Evolutionary conservation across 2,113 vertebrate species (phyloP).

Genomic region (Cyphomyrus discorhynchus): DNA sequence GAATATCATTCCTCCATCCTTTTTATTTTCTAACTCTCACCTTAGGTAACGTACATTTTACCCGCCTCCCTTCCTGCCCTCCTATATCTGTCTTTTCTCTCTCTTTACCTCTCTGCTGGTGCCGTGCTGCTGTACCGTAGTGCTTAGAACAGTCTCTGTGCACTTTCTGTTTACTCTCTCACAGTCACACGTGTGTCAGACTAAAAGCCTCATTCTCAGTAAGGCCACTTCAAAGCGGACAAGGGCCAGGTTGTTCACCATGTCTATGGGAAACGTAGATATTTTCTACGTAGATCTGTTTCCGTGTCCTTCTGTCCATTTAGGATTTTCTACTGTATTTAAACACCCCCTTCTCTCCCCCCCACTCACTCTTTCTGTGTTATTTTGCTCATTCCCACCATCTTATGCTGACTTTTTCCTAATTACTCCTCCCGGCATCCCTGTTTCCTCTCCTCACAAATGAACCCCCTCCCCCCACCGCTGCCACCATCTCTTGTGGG

Average conservation of each 20-base stretch:
- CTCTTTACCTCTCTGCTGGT: conserved; percentile 30
- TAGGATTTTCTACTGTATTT: conserved; percentile 44
- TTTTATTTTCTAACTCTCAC: conserved; percentile 43
- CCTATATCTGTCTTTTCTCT: conserved; percentile 25
- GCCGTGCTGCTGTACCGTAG: conserved; percentile 40
- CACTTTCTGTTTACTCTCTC: conserved; percentile 8
- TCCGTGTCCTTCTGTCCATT: not conserved
- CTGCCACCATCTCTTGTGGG: not conserved
- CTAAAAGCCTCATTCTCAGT: conserved; percentile 37
- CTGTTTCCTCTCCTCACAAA: conserved; percentile 27
- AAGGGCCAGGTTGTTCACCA: conserved; percentile 25
- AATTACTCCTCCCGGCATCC: conserved; percentile 36
- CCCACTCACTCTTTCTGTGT: conserved; percentile 51
- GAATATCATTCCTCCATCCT: conserved; percentile 54
- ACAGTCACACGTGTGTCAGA: conserved; percentile 10
- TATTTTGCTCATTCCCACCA: conserved; percentile 34
- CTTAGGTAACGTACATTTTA: conserved; percentile 33
- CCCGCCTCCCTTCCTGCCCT: conserved; percentile 28
- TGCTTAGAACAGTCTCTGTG: conserved; percentile 34
- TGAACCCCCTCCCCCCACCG: conserved; percentile 11
- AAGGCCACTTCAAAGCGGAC: conserved; percentile 26
- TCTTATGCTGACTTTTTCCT: conserved; percentile 44
- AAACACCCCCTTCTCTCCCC: conserved; percentile 52
- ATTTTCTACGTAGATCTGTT: conserved; percentile 13
- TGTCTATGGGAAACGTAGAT: conserved; percentile 33